Evolutionary conservation across 2,797 vertebrate species (phyloP).

Genomic region (Bradypodion pumilum): DNA sequence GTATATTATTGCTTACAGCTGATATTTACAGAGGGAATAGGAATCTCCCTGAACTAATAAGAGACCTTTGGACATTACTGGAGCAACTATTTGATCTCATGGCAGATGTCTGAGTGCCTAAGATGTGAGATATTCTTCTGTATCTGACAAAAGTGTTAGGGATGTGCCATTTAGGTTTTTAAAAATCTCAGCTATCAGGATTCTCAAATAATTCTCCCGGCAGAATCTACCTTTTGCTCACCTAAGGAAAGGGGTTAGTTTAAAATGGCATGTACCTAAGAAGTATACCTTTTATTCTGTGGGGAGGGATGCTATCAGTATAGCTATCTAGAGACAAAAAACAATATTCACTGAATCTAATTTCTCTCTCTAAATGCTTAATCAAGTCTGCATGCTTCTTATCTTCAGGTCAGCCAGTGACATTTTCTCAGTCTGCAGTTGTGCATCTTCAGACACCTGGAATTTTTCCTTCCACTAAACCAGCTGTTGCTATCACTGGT

Average conservation of each 20-base stretch:
- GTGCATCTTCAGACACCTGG: constrained; percentile 86
- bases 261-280: too few species aligned
- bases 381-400: constrained; percentile 8
- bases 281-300: too few species aligned
- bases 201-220: too few species aligned
- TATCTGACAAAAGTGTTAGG: background rate
- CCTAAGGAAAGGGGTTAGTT: too few species aligned
- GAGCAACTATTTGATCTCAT: background rate
- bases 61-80: background rate
- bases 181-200: too few species aligned
- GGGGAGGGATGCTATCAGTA: background rate
- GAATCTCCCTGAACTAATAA: too few species aligned
- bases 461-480: constrained; percentile 71
- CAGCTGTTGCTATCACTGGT: constrained; percentile 72
- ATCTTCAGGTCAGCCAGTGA: constrained; percentile 78
- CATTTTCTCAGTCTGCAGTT: constrained; percentile 84
- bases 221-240: too few species aligned
- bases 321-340: background rate
- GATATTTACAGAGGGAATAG: background rate
- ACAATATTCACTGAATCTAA: background rate
- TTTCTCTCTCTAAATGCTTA: background rate
- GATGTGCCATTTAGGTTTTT: too few species aligned
- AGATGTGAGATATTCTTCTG: background rate
- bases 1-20: background rate
- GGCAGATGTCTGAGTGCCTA: background rate